Conservation (phyloP, 64 coral and sea anemone genomes). For the Pocillopora damicornis region DNA sequence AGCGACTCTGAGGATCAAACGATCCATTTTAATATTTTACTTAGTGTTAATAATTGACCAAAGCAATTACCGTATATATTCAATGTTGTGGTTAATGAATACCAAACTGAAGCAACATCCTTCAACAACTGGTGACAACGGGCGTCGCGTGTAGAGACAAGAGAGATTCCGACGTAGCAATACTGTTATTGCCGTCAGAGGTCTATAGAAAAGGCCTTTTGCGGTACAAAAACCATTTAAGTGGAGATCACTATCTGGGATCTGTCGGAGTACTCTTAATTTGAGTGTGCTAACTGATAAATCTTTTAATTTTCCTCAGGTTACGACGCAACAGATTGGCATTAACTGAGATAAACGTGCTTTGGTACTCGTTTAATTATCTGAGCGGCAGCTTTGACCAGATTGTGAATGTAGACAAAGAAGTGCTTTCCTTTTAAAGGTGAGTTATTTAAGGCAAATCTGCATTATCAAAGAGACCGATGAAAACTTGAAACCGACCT, state of each 20-base stretch:
- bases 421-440: no score
- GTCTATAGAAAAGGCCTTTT: not conserved
- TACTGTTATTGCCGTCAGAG: not conserved
- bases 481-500: no score
- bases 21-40: no score
- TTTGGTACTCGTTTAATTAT: no score
- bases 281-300: not conserved
- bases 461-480: no score
- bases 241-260: not conserved
- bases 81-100: constrained; percentile 15
- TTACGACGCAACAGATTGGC: not conserved
- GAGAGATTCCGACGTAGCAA: not conserved
- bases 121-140: not conserved
- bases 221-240: not conserved
- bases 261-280: not conserved
- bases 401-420: no score
- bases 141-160: not conserved
- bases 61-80: not conserved
- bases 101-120: not conserved
- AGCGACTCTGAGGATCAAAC: no score
- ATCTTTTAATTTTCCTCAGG: not conserved
- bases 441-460: no score
- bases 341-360: no score
- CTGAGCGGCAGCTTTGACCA: no score
- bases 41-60: not conserved